These are phyloP conservation scores for Selenia dentaria DNA, from an alignment of 2,888 invertebrate genomes.

Conservation along the genomic window DNA sequence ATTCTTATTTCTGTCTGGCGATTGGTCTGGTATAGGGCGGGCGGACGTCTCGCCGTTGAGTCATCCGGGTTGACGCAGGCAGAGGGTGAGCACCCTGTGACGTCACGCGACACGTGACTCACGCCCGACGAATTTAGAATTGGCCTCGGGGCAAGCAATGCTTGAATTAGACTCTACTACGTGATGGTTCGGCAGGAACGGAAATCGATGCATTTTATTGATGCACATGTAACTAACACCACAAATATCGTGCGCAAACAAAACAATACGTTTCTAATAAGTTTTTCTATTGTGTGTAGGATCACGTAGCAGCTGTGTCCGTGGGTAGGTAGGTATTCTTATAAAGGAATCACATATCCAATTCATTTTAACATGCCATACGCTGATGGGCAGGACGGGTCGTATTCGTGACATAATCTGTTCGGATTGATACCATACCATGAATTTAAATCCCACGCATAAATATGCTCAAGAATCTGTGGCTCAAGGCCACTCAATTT, in stretches of 20 bases:
- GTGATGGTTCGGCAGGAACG: constrained; percentile 29
- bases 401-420: constrained; percentile 10
- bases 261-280: constrained; percentile 9
- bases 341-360: background rate
- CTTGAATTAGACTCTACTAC: constrained; percentile 34
- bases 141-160: constrained; percentile 38
- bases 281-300: constrained; percentile 3
- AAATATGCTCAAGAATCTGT: too few relatives aligned
- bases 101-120: constrained; percentile 65
- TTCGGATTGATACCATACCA: constrained; percentile 13
- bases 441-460: constrained; percentile 15
- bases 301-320: background rate
- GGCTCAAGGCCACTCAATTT: constrained; percentile 12
- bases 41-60: constrained; percentile 54
- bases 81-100: constrained; percentile 67
- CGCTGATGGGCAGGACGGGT: constrained; percentile 1
- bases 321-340: background rate
- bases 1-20: constrained; percentile 53
- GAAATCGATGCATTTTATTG: constrained; percentile 38
- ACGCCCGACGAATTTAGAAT: constrained; percentile 53
- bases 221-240: constrained; percentile 29
- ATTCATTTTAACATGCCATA: background rate
- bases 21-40: constrained; percentile 44
- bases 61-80: constrained; percentile 51
- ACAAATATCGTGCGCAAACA: constrained; percentile 20